These are phyloP conservation scores for Mimachlamys varia DNA, from an alignment of 2,888 invertebrate species.

Conservation along the genomic window DNA sequence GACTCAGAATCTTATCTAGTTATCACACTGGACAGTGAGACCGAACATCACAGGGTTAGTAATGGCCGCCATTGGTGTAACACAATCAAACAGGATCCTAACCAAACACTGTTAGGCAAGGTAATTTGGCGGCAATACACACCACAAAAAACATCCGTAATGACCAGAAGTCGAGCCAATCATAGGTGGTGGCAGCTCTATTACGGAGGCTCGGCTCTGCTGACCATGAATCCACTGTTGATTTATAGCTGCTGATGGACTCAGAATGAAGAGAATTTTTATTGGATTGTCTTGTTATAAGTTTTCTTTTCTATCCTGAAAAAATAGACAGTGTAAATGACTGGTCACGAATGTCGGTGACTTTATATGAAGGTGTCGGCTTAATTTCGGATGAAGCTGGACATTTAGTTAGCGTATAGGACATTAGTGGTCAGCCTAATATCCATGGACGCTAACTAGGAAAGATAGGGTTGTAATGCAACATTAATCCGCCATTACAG, in stretches of 20 bases:
- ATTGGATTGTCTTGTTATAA: background rate
- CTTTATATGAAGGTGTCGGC: background rate
- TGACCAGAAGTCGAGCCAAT: background rate
- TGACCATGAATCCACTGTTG: background rate
- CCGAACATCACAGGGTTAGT: background rate
- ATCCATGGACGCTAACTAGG: background rate
- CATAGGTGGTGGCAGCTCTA: background rate
- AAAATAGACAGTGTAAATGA: background rate
- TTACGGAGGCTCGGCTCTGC: background rate
- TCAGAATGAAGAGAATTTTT: background rate
- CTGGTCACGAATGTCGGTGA: background rate
- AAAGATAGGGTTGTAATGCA: background rate
- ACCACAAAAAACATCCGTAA: background rate
- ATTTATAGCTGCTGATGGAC: conserved; percentile 10
- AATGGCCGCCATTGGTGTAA: background rate
- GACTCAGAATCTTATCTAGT: background rate
- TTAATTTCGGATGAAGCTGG: background rate
- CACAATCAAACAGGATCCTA: background rate
- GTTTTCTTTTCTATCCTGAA: background rate
- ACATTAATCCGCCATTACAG: background rate
- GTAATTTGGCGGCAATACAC: background rate
- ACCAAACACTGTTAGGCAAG: background rate
- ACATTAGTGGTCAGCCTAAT: background rate
- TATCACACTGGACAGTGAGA: background rate
- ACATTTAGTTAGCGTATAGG: background rate